phyloP scores from a whole-genome alignment of 1,140 invertebrate genomes.

The Acromyrmex echinatior region DNA sequence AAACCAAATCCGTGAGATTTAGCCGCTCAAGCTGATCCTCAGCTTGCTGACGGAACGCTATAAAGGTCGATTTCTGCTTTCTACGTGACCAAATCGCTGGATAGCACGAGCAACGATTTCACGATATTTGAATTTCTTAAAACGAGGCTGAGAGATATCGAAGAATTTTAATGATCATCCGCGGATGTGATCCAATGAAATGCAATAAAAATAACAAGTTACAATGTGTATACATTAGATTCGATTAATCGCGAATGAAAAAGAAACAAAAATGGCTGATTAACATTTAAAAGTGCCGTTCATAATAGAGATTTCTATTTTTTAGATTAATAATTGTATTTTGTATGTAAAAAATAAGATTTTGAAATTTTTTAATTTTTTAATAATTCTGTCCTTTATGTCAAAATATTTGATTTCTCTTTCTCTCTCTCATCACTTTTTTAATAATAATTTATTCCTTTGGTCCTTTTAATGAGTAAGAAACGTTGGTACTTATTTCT shows the following conservation, averaged over 20 bases:
- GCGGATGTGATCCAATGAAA: not conserved
- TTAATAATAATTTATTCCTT: too few relatives aligned
- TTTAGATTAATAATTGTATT: too few relatives aligned
- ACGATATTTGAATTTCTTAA: not conserved
- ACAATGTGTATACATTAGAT: not conserved
- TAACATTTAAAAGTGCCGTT: not conserved
- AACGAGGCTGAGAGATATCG: not conserved
- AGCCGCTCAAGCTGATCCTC: slow-evolving; percentile 26
- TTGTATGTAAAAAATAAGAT: too few relatives aligned
- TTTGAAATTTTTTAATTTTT: too few relatives aligned
- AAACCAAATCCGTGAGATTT: slow-evolving; percentile 59
- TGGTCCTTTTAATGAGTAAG: too few relatives aligned
- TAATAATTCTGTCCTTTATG: too few relatives aligned
- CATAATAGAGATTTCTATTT: too few relatives aligned
- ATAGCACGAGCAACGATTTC: not conserved
- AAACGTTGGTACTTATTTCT: too few relatives aligned
- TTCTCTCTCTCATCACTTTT: too few relatives aligned
- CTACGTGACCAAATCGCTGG: slow-evolving; percentile 12
- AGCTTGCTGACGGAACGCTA: slow-evolving; percentile 36
- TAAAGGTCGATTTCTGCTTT: slow-evolving; percentile 26
- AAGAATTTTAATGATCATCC: not conserved
- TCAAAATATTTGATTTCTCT: too few relatives aligned
- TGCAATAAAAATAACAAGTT: not conserved
- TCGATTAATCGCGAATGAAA: not conserved
- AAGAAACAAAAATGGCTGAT: not conserved